A percentile compares a stretch with the other conserved stretches of the same genome.
phyloP scores from a whole-genome alignment of 2,113 vertebrate genomes.

The Origma solitaria region DNA sequence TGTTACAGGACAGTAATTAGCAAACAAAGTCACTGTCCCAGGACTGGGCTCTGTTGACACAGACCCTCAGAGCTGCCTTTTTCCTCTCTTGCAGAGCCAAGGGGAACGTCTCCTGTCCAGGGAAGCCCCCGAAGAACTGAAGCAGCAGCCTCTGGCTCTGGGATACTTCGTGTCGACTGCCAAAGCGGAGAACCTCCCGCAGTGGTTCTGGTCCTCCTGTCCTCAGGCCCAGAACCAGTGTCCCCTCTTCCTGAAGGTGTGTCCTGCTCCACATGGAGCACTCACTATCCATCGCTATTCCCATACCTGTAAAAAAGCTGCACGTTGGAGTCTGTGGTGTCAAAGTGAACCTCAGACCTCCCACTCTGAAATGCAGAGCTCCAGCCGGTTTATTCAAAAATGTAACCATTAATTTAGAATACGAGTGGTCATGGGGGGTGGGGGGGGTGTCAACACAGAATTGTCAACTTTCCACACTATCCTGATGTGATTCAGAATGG shows the following conservation, averaged over 20 bases:
- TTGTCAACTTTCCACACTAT: rapidly evolving
- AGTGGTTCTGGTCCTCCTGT: conserved; percentile 98
- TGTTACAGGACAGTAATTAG: not conserved
- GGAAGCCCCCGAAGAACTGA: conserved; percentile 93
- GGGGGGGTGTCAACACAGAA: not conserved
- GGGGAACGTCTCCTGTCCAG: conserved; percentile 91
- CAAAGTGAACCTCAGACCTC: not conserved
- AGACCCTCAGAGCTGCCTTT: not conserved
- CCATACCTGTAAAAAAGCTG: not conserved
- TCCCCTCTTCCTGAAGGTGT: conserved; percentile 96
- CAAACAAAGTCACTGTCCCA: not conserved
- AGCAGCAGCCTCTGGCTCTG: conserved; percentile 95
- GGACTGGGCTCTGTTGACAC: not conserved
- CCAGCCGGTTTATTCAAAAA: not conserved
- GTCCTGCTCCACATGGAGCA: not conserved
- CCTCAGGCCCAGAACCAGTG: conserved; percentile 97
- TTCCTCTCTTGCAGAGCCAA: conserved; percentile 78
- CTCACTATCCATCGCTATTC: rapidly evolving
- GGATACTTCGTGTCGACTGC: conserved; percentile 98
- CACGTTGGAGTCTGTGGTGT: not conserved
- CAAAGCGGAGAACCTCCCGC: conserved; percentile 90
- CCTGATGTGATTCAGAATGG: not conserved
- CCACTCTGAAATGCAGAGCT: not conserved
- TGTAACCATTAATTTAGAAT: not conserved
- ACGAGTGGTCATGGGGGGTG: rapidly evolving